These are phyloP conservation scores for Hemiscyllium ocellatum DNA, from an alignment of 2,113 vertebrate genomes.

Conservation along the genomic window DNA sequence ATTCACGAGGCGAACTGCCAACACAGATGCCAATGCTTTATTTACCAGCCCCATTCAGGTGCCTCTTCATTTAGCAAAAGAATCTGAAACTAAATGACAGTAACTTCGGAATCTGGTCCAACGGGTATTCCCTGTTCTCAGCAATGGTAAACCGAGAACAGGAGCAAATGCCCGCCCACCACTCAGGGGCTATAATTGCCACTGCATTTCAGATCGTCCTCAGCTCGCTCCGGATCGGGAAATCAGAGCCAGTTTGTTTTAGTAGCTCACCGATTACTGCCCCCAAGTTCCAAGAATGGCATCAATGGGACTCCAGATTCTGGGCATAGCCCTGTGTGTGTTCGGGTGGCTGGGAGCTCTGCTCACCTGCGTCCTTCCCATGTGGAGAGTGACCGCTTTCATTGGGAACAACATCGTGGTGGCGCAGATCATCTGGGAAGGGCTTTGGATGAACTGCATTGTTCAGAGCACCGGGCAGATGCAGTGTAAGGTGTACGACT, in stretches of 20 bases:
- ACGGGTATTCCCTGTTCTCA: background rate
- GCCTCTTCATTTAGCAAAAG: background rate
- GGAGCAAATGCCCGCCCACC: conserved; percentile 18
- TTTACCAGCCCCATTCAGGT: background rate
- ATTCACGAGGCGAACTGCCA: background rate
- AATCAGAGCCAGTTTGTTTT: background rate
- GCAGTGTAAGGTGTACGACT: conserved; percentile 74
- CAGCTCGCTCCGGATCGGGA: background rate
- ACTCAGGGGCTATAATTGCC: background rate
- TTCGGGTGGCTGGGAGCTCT: conserved; percentile 65
- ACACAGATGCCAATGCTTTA: background rate
- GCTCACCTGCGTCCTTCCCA: conserved; percentile 65
- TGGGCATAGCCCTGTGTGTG: conserved; percentile 49
- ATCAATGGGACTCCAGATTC: conserved; percentile 52
- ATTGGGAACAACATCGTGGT: conserved; percentile 68
- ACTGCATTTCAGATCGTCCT: background rate
- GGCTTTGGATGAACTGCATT: conserved; percentile 77
- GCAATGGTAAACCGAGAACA: background rate
- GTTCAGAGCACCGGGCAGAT: conserved; percentile 69
- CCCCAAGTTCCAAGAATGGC: conserved; percentile 44
- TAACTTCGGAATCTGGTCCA: background rate
- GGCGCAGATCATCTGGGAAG: conserved; percentile 71
- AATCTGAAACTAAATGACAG: background rate
- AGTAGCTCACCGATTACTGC: too few relatives aligned
- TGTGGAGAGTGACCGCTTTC: conserved; percentile 72